These are phyloP conservation scores for Drosophila sp. DNA, from an alignment of 1,140 invertebrate genomes.

Conservation along the genomic window DNA sequence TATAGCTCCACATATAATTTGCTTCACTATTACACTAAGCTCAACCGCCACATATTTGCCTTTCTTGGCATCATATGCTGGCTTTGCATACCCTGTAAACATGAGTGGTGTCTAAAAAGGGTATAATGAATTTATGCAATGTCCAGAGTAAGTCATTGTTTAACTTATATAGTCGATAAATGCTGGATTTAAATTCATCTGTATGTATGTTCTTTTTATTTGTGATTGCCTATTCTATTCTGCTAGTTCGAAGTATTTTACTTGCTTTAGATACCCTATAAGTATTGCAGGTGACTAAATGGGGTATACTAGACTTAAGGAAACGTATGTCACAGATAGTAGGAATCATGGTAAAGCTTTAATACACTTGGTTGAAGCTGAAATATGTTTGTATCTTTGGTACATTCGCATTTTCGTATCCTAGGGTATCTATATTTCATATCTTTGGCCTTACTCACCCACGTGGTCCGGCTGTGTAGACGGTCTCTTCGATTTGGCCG, in stretches of 20 bases:
- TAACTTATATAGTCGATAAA: too few relatives aligned
- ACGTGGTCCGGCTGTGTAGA: slow-evolving; percentile 90
- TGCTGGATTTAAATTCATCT: not conserved
- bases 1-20: not conserved
- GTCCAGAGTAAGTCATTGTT: not conserved
- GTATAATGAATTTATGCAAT: not conserved
- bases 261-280: not conserved
- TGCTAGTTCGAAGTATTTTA: not conserved
- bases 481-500: slow-evolving; percentile 87
- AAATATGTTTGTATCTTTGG: too few relatives aligned
- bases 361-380: not conserved
- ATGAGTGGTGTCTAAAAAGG: not conserved
- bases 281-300: not conserved
- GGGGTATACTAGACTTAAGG: not conserved
- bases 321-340: not conserved
- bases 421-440: not conserved
- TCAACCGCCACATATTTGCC: not conserved
- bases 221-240: not conserved
- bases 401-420: too few relatives aligned
- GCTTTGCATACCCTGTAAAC: not conserved
- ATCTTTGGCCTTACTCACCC: slow-evolving; percentile 85
- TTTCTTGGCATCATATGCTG: not conserved
- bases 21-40: not conserved
- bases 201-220: not conserved
- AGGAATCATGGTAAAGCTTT: not conserved